These are phyloP conservation scores for Mycteria americana DNA, from an alignment of 2,797 vertebrate genomes.

Conservation along the genomic window DNA sequence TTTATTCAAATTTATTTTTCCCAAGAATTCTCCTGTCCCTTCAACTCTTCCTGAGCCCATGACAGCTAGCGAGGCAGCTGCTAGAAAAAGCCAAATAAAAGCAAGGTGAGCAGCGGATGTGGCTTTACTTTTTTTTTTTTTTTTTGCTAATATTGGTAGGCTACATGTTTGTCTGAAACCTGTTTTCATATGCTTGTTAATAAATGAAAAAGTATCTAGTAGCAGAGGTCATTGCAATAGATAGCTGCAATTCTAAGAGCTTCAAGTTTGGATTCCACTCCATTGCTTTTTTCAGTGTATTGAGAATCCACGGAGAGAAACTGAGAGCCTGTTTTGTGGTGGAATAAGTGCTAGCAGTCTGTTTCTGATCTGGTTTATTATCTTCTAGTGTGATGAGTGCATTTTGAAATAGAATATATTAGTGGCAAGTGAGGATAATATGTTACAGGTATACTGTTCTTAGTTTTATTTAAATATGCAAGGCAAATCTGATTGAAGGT, in stretches of 20 bases:
- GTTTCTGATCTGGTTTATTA: not conserved
- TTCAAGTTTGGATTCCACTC: not conserved
- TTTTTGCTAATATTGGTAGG: not conserved
- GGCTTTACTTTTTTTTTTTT: not conserved
- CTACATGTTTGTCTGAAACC: not conserved
- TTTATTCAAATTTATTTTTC: conserved; percentile 44
- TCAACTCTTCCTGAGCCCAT: conserved; percentile 91
- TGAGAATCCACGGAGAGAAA: not conserved
- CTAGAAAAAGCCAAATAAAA: conserved; percentile 96
- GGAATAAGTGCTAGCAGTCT: not conserved
- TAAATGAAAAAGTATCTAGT: not conserved
- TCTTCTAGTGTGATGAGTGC: not conserved
- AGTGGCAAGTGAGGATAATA: not conserved
- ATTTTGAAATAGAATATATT: not conserved
- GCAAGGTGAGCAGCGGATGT: conserved; percentile 82
- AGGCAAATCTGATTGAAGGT: not conserved
- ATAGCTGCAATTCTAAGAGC: not conserved
- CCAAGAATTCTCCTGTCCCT: conserved; percentile 89
- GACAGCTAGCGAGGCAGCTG: conserved; percentile 94
- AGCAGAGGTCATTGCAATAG: not conserved
- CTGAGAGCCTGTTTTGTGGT: not conserved
- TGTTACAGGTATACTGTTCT: no score
- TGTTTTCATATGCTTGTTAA: not conserved
- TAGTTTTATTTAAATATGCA: not conserved
- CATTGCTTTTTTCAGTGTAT: not conserved